Conservation (phyloP, 2,113 vertebrate species). For the Lucifuga dentata region DNA sequence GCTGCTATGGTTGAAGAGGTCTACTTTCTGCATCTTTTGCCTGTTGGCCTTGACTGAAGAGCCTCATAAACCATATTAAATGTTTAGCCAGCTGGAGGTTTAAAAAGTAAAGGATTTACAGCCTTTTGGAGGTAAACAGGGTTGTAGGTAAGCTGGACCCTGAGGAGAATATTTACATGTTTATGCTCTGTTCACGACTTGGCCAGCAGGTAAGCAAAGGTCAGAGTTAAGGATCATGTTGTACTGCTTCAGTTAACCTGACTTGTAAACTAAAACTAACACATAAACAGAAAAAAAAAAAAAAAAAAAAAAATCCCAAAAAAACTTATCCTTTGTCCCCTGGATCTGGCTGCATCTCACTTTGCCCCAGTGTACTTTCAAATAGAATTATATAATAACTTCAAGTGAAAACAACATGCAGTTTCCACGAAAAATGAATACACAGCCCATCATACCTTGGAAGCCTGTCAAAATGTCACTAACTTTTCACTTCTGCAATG, state of each 20-base stretch:
- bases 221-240: slow-evolving; percentile 33
- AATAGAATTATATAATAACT: too few species aligned
- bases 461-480: not conserved
- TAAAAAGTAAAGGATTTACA: slow-evolving; percentile 28
- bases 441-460: too few species aligned
- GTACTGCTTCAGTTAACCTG: slow-evolving; percentile 19
- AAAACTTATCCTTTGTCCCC: slow-evolving; percentile 13
- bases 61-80: slow-evolving; percentile 41
- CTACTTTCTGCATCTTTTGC: slow-evolving; percentile 24
- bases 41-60: slow-evolving; percentile 38
- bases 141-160: slow-evolving; percentile 21
- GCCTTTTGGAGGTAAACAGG: slow-evolving; percentile 4
- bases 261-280: not conserved
- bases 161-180: slow-evolving; percentile 32
- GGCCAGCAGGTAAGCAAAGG: slow-evolving; percentile 32
- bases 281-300: too few species aligned
- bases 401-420: too few species aligned
- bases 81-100: slow-evolving; percentile 35
- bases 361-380: too few species aligned
- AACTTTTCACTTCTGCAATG: not conserved
- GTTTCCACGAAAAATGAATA: too few species aligned
- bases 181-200: slow-evolving; percentile 16
- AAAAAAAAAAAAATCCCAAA: slow-evolving; percentile 12
- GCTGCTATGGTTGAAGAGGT: slow-evolving; percentile 9
- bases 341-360: not conserved